phyloP scores from a whole-genome alignment of 2,113 vertebrate genomes.

The Limnothrissa miodon region DNA sequence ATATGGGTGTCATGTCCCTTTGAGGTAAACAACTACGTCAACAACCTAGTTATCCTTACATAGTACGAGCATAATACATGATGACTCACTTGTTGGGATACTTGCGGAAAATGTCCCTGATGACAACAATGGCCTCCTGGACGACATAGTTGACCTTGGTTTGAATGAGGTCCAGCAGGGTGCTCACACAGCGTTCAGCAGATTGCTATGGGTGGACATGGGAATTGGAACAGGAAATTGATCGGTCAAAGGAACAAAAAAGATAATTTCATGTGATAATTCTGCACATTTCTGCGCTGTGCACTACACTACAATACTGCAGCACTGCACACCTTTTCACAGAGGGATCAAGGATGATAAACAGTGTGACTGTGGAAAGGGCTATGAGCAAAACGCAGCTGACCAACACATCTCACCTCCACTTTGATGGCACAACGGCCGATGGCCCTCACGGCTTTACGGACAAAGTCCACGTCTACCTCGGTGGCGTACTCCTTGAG shows the following conservation, averaged over 20 bases:
- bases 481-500: slow-evolving; percentile 98
- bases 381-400: not conserved
- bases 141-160: slow-evolving; percentile 99
- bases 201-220: slow-evolving; percentile 79
- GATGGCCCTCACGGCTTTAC: slow-evolving; percentile 95
- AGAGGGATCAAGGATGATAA: not conserved
- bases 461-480: slow-evolving; percentile 97
- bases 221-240: slow-evolving; percentile 16
- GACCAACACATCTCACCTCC: slow-evolving; percentile 68
- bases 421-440: slow-evolving; percentile 98
- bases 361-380: not conserved
- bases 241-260: not conserved
- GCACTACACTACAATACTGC: not conserved
- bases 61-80: not conserved
- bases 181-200: slow-evolving; percentile 97
- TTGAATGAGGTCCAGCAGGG: slow-evolving; percentile 94
- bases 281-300: not conserved
- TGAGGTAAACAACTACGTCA: too few relatives aligned
- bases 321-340: not conserved
- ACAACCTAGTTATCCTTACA: not conserved
- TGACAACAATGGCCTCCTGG: slow-evolving; percentile 95
- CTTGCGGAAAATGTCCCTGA: slow-evolving; percentile 97
- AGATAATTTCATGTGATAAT: not conserved
- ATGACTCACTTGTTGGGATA: slow-evolving; percentile 93
- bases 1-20: too few relatives aligned